Evolutionary conservation across 2,888 invertebrate species (phyloP), one percentile per base, ranked within the genome.

Genomic region (Colletes collaris): DNA sequence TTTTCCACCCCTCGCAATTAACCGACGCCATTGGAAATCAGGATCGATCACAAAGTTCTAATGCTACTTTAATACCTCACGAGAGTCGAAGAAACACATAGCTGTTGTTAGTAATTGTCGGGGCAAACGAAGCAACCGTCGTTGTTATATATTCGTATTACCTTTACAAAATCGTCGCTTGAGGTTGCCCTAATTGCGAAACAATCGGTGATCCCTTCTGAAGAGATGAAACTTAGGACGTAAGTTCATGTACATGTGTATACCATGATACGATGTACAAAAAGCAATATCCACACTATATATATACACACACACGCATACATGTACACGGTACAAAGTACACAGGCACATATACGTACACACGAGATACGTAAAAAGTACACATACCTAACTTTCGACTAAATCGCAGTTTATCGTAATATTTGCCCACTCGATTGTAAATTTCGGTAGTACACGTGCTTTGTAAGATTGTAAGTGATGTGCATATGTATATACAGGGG

Each of bases 241-340:
- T 72, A 80, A 80, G 79, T 76, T 70, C 46, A 58, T 67, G 69
- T 81, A 80, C 82, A 76, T 79, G 66, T 81, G 82, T 87, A 84
- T 84, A 80, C 73, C 74, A 80, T 70, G 86, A 86, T 86, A 86
- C 83, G 79, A 88, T 89, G 88, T 89, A 89, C 84, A 88, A 88
- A 89, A 89, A 89, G 89, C 89, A 89, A 89, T 89, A 89, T 88
- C 82, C 82, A 84, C 82, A 82, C 71, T 81, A 58, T 66, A 68
- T 64, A 66, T 27, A 46, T 11, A n/a, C 11, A 58, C 4, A 73
- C n/a, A 63, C 6, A 63, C 4, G 59, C 8, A 44, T 16, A 55
- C 44, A 50, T 19, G 16, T 3, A 44, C 40, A 40, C 50, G 53
- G 53, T 67, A 52, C 40, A 64, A 66, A 56, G 53, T 72, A 79